A percentile compares a stretch with the other conserved stretches of the same genome.
Evolutionary conservation across 2,797 vertebrate species (phyloP).

Genomic region (Gambelia wislizenii): DNA sequence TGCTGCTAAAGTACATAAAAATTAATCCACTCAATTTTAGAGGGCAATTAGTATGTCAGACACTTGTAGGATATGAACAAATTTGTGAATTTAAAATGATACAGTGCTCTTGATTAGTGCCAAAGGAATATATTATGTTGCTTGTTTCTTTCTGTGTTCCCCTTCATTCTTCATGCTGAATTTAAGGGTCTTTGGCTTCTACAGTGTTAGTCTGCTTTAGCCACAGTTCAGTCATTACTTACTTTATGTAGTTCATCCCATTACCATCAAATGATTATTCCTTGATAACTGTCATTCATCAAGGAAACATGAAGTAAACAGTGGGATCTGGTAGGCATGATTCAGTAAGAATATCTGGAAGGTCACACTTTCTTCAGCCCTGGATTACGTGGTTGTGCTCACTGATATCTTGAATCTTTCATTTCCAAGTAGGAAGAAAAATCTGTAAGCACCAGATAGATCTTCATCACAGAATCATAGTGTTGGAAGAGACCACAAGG

Average conservation of each 20-base stretch:
- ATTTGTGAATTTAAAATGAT: not conserved
- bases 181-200: not conserved
- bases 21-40: not conserved
- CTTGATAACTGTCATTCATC: not conserved
- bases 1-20: slow-evolving; percentile 8
- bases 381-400: not conserved
- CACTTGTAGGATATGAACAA: not conserved
- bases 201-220: not conserved
- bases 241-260: not conserved
- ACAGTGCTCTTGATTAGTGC: not conserved
- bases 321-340: not conserved
- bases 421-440: not conserved
- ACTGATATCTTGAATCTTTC: not conserved
- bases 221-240: not conserved
- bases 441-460: not conserved
- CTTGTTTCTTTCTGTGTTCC: not conserved
- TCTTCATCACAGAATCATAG: too few species aligned
- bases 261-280: not conserved
- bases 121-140: not conserved
- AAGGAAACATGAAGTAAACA: not conserved
- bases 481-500: too few species aligned
- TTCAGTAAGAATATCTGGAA: too few species aligned
- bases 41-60: slow-evolving; percentile 1
- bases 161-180: not conserved
- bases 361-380: too few species aligned